Evolutionary conservation across 2,113 vertebrate species (phyloP), one percentile per base, ranked within the genome.

Genomic region (Pollimyrus isidori): DNA sequence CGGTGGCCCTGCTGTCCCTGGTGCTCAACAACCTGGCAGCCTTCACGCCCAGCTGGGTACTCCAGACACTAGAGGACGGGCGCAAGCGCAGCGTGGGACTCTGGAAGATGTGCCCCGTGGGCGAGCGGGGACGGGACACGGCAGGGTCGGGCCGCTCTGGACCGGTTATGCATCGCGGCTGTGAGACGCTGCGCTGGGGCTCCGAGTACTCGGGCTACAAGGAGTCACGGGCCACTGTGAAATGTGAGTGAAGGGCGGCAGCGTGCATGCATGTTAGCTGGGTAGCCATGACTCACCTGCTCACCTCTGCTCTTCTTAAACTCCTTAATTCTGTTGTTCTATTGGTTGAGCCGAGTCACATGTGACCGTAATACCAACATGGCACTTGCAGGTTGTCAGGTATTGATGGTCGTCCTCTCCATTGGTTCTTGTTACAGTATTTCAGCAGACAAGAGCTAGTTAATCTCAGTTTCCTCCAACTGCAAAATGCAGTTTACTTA

Each of bases 21-120:
- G 93, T 99, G 88, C 96, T 99, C 23, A 99, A 99, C 93, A 99
- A 98, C 3, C 96, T 96, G 0, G 98, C 98, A 15, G 98, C 98
- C 48, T 97, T 99, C 84, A 99, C 97, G 50, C 96, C 98, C 87
- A 97, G 97, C 94, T 99, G 98, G 98, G 97, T 99, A 6, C 95
- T 97, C 92, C 98, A 99, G 94, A 95, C 92, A 0, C 93, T 98
- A 94, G 97, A 98, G 91, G 98, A 98, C 0, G 98, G 98, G 62
- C 97, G 97, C 15, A 97, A 96, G 92, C 96, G 98, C 91, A 98
- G 96, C 0, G 98, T 99, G 92, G 98, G 98, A 90, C 97, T 99
- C 48, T 99, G 98, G 98, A 97, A 91, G 94, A 96, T 97, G 95
- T 99, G 98, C 92, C 97, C 96, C 92, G 90, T 94, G 89, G 93